phyloP scores from a whole-genome alignment of 1,140 invertebrate species.

The Achatina immaculata region DNA sequence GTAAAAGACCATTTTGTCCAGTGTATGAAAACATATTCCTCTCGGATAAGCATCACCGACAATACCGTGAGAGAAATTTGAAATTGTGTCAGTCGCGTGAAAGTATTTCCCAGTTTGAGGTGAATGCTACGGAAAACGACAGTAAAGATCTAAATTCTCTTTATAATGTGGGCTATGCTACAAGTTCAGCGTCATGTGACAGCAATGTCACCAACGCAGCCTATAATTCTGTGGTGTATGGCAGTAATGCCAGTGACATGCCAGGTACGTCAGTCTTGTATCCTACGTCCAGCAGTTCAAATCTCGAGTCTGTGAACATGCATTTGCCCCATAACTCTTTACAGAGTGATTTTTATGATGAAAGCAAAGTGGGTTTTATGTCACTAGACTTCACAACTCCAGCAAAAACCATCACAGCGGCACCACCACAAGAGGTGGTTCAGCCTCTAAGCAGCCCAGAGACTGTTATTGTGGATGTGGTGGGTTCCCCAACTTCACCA shows the following conservation, averaged over 20 bases:
- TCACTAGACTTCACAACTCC: neutral
- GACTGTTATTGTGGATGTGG: neutral
- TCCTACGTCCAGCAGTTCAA: neutral
- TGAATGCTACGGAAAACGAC: neutral
- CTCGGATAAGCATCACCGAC: neutral
- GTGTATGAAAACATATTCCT: slow-evolving; percentile 32
- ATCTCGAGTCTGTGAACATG: neutral
- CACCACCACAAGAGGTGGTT: neutral
- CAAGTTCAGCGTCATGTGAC: neutral
- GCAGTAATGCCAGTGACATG: neutral
- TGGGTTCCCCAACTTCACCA: neutral
- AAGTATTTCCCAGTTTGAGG: slow-evolving; percentile 14
- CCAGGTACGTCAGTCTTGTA: neutral
- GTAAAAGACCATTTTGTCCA: neutral
- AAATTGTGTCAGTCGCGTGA: too few species aligned
- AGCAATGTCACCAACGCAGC: slow-evolving; percentile 8
- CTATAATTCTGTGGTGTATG: slow-evolving; percentile 36
- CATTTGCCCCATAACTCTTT: neutral
- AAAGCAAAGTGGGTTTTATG: neutral
- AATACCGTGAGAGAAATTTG: too few species aligned
- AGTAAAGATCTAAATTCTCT: neutral
- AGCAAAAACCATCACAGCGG: too few species aligned
- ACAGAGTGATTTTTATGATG: slow-evolving; percentile 20
- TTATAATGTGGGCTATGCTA: neutral
- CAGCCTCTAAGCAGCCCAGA: neutral